Evolutionary conservation across 35 echinoderm and acorn worm genomes (phyloP).

Genomic region (Hemicentrotus pulcherrimus): DNA sequence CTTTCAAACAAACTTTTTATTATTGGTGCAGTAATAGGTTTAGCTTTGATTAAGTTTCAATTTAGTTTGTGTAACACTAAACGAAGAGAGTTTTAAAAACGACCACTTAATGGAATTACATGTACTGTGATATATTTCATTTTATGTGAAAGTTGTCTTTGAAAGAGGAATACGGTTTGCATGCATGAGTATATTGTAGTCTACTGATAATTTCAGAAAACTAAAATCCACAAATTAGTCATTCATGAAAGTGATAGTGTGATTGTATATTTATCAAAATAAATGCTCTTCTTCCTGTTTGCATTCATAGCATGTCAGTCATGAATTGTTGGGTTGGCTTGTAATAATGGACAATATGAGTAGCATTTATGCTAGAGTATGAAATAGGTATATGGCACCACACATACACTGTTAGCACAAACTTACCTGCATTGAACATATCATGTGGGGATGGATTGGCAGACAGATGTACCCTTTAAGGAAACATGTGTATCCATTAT

Average conservation of each 20-base stretch:
- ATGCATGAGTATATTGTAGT: background rate
- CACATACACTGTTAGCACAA: too few species aligned
- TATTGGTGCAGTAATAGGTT: background rate
- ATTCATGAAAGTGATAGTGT: background rate
- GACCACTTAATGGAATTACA: background rate
- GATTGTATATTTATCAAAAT: background rate
- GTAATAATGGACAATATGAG: too few species aligned
- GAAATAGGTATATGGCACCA: too few species aligned
- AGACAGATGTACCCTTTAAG: too few species aligned
- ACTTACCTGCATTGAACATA: too few species aligned
- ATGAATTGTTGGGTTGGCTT: too few species aligned
- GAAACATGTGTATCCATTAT: too few species aligned
- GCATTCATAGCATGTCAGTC: background rate
- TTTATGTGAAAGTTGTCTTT: too few species aligned
- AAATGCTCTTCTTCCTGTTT: background rate
- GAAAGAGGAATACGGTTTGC: too few species aligned
- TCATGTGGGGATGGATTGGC: too few species aligned
- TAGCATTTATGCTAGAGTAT: too few species aligned
- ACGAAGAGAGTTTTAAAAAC: background rate
- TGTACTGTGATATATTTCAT: too few species aligned
- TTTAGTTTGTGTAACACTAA: background rate
- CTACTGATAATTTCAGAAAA: background rate
- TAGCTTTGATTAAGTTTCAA: background rate
- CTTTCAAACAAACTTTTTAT: background rate
- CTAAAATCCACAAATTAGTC: background rate